Conservation (phyloP, 1,140 invertebrate genomes). For the Branchinecta lindahli region DNA sequence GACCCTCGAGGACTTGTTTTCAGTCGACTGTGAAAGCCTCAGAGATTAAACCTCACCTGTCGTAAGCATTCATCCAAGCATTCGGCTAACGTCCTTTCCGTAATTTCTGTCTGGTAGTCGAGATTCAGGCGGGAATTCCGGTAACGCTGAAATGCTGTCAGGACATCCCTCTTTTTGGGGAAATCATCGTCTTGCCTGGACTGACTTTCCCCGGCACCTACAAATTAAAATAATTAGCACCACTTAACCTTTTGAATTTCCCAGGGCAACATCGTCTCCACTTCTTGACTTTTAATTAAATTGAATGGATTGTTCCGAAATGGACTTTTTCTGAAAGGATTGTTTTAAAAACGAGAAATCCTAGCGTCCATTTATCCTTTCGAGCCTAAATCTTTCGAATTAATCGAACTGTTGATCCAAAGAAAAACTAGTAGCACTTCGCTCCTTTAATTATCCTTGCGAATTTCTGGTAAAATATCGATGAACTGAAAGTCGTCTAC, state of each 20-base stretch:
- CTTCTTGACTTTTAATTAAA: too few species aligned
- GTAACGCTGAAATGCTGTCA: slow-evolving; percentile 69
- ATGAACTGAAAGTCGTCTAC: too few species aligned
- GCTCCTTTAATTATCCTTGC: too few species aligned
- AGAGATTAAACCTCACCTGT: slow-evolving; percentile 26
- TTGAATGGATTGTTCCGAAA: too few species aligned
- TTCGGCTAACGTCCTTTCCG: slow-evolving; percentile 63
- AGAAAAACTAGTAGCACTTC: too few species aligned
- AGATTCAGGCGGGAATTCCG: slow-evolving; percentile 63
- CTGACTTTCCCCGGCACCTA: background rate
- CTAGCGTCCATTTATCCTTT: background rate
- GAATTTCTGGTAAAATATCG: too few species aligned
- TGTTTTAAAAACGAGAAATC: background rate
- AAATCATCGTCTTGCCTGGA: background rate
- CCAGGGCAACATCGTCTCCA: too few species aligned
- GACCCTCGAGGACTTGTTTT: too few species aligned
- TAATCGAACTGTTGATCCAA: too few species aligned
- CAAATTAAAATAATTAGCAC: background rate
- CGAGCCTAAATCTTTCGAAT: too few species aligned
- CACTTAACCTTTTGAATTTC: too few species aligned
- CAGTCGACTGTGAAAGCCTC: too few species aligned
- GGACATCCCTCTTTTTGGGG: slow-evolving; percentile 38
- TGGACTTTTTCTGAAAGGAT: background rate
- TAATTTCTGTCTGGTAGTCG: slow-evolving; percentile 76
- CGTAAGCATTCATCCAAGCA: slow-evolving; percentile 73